A percentile compares a stretch with the other conserved stretches of the same genome.
Conservation (phyloP, 2,888 invertebrate genomes). For the Coleophora flavipennella region DNA sequence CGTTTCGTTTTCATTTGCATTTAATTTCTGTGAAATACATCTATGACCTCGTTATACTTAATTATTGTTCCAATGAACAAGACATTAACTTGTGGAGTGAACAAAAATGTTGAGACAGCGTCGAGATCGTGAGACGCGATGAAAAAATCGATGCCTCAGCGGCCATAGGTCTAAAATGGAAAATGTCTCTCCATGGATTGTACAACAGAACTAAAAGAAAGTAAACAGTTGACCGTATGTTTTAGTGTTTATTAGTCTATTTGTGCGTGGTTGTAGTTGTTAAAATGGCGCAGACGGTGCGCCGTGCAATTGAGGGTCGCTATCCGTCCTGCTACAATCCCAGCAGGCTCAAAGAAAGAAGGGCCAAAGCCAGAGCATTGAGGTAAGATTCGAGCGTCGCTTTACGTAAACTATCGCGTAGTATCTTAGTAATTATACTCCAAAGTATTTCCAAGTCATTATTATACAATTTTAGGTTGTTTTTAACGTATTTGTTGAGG, state of each 20-base stretch:
- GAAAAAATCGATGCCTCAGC: too few species aligned
- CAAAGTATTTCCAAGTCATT: too few species aligned
- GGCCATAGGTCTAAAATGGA: conserved; percentile 26
- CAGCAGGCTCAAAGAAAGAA: conserved; percentile 81
- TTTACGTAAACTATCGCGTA: conserved; percentile 5
- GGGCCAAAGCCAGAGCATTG: conserved; percentile 75
- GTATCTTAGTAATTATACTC: too few species aligned
- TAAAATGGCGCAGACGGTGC: conserved; percentile 81
- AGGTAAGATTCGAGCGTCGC: conserved; percentile 34
- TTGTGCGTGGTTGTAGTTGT: conserved; percentile 13
- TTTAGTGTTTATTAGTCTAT: conserved; percentile 31
- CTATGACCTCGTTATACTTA: too few species aligned
- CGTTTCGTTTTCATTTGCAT: too few species aligned
- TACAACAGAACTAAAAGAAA: conserved; percentile 70
- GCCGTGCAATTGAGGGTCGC: conserved; percentile 80
- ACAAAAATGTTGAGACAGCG: not conserved
- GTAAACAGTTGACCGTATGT: conserved; percentile 57
- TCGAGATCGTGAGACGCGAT: too few species aligned
- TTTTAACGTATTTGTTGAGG: too few species aligned
- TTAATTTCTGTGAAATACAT: too few species aligned
- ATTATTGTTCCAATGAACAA: too few species aligned
- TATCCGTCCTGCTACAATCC: conserved; percentile 84
- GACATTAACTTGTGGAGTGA: too few species aligned
- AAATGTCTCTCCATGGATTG: conserved; percentile 58
- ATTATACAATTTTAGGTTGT: too few species aligned